A percentile compares a stretch with the other conserved stretches of the same genome.
Conservation (phyloP, 2,113 vertebrate genomes). For the Saccopteryx leptura region DNA sequence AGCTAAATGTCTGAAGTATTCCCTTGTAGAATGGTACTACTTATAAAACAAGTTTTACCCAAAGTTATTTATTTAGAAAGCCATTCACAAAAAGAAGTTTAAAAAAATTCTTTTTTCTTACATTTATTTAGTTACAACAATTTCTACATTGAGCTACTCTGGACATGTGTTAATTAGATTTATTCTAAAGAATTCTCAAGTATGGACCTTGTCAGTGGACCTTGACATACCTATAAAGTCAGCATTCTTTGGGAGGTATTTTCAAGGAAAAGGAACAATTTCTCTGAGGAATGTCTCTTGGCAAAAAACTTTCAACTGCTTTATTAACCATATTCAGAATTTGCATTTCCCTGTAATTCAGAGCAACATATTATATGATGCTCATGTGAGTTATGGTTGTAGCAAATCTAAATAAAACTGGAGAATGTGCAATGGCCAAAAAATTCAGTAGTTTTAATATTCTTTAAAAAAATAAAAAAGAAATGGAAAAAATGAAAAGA, state of each 20-base stretch:
- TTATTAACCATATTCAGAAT: conserved; percentile 49
- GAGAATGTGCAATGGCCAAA: neutral
- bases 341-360: neutral
- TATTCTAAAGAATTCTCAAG: neutral
- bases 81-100: neutral
- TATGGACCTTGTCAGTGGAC: neutral
- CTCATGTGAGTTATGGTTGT: neutral
- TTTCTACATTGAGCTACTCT: neutral
- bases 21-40: neutral
- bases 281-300: conserved; percentile 47
- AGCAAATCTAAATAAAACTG: conserved; percentile 17
- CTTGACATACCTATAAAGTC: neutral
- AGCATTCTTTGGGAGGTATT: conserved; percentile 24
- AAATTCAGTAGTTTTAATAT: neutral
- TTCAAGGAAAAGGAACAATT: conserved; percentile 48
- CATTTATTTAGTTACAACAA: neutral
- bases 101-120: neutral
- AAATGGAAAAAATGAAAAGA: neutral
- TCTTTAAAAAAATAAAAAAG: neutral
- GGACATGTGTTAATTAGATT: neutral
- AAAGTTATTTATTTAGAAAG: conserved; percentile 46
- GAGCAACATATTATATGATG: neutral
- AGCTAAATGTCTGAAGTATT: neutral
- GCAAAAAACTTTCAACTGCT: neutral
- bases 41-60: neutral